Base-by-base conservation (phyloP, 2,113 vertebrate genomes). In the Nibea coibor region DNA sequence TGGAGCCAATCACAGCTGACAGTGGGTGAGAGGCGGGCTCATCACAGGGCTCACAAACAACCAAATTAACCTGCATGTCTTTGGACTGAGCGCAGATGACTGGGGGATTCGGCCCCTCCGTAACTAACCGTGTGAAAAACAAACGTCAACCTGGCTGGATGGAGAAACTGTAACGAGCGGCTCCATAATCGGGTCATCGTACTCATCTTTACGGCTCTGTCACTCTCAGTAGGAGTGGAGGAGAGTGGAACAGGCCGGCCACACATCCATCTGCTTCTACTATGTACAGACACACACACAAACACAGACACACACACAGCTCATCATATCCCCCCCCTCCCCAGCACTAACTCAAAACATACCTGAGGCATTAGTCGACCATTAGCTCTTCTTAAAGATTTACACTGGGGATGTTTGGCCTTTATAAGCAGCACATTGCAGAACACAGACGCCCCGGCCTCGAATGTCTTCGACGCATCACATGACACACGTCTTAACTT, bases 261-360 rank as follows among this genome's bases (percentile, higher is more conserved):
- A 87, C 81, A 72, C 87, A 62, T 20, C 78, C 84, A 90, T 88
- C 89, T 89, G 91, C 48, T 69, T 72, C 62, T 22, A 65, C 71
- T 43, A 50, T n/a, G 43, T 48, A 16, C 61, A 69, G 24, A 19
- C 14, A 45, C 3, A 26, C 71, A 58, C 58, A n/a, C 51, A 3
- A 6, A 59, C 24, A 17, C 48, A 64, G 28, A 69, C 47, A 35
- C 71, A 35, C 66, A 57, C 42, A 58, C 42, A 31, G 31, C 31
- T 31, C 31, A 31, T 56, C 63, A 64, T 26, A 0, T 9, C 69
- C 66, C 53, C 20, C 43, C 51, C 59, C 51, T 51, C 2, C 31
- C 4, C 45, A 39, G 45, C 53, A 31, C 70, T 66, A 57, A 74
- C 58, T 84, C 78, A 28, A 76, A 68, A 81, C 83, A 83, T 78